Base-by-base conservation (phyloP, 2,888 invertebrate species). In the Acanthosoma haemorrhoidale region DNA sequence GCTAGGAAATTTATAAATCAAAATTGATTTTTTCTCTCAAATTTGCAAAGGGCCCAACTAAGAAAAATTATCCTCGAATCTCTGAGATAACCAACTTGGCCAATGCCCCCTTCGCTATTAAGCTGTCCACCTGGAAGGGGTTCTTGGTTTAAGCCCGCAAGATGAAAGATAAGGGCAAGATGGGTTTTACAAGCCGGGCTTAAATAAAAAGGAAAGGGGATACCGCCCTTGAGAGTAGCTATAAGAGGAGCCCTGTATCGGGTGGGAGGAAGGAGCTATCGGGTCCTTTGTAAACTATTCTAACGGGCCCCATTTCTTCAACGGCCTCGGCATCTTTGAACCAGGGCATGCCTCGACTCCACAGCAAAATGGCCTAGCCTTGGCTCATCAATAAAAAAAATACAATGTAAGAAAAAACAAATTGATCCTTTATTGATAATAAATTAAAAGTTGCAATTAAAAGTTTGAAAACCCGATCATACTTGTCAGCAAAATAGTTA, bases 181-280 rank as follows among this genome's bases (percentile, higher is more conserved):
- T 51, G 51, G 51, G 25, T 25, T 51, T 25, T 51, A 51, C 51
- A 51, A 51, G 51, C 21, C 21, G 51, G 51, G 51, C 51, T 25
- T 51, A 51, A 51, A 51, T 51, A 51, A 51, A 51, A 51, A 51
- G 51, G 43, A 25, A n/a, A n/a, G n/a, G n/a, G n/a, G n/a, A n/a
- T n/a, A n/a, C n/a, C n/a, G 21, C 6, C 51, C 25, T 51, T n/a
- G 51, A 29, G 51, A 25, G 25, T n/a, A n/a, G n/a, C n/a, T n/a
- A n/a, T n/a, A n/a, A n/a, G n/a, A n/a, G n/a, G n/a, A n/a, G n/a
- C n/a, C 51, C 51, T 25, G 29, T 51, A 51, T 51, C 51, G 51
- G 51, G n/a, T n/a, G n/a, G n/a, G n/a, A n/a, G n/a, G n/a, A n/a
- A n/a, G n/a, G n/a, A n/a, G n/a, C n/a, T n/a, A n/a, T n/a, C 51